phyloP scores from a whole-genome alignment of 2,888 invertebrate species.

The Pomacea canaliculata region DNA sequence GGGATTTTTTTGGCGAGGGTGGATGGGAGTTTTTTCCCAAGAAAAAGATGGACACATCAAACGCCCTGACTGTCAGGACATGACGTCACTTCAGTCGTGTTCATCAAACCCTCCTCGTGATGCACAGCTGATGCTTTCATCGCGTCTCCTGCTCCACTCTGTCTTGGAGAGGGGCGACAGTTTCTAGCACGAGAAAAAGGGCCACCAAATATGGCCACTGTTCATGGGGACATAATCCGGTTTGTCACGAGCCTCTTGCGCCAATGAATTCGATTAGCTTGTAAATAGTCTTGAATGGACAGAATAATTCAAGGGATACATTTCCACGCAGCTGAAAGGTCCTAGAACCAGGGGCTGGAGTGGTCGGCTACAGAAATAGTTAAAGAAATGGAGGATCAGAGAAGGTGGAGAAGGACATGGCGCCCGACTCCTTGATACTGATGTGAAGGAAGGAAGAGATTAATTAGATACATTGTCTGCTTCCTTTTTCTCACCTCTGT shows the following conservation, averaged over 20 bases:
- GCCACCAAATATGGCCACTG: slow-evolving; percentile 24
- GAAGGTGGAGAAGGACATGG: no score
- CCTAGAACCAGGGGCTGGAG: no score
- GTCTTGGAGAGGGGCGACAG: not conserved
- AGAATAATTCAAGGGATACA: slow-evolving; percentile 9
- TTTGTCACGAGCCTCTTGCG: slow-evolving; percentile 16
- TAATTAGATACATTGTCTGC: no score
- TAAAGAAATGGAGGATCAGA: no score
- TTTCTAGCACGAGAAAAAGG: no score
- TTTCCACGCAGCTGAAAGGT: no score
- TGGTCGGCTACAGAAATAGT: no score
- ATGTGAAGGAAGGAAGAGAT: no score
- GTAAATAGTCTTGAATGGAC: slow-evolving; percentile 22
- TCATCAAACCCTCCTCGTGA: not conserved
- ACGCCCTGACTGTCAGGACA: no score
- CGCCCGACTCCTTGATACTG: no score
- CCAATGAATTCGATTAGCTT: slow-evolving; percentile 24
- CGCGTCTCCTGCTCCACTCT: not conserved
- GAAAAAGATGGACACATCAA: no score
- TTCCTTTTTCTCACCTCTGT: no score
- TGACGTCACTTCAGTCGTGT: not conserved
- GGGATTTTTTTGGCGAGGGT: not conserved
- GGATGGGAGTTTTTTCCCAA: not conserved
- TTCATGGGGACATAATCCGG: slow-evolving; percentile 19
- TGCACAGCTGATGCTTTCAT: not conserved